Evolutionary conservation across 2,888 invertebrate genomes (phyloP), one percentile per base, ranked within the genome.

Genomic region (Odontocolon sp.): DNA sequence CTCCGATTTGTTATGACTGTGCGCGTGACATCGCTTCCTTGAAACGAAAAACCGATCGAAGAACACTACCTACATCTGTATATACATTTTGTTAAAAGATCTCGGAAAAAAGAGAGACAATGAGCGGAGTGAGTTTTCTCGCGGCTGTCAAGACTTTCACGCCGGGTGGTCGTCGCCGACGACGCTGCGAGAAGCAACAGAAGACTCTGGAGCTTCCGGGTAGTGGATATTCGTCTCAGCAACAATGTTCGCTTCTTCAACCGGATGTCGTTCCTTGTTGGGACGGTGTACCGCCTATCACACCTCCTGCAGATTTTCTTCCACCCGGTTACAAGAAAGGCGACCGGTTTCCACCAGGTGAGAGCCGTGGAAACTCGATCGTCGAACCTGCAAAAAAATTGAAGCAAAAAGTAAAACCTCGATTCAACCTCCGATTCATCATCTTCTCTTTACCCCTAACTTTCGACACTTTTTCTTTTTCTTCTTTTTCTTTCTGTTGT

Each of bases 241-340:
- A 73, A 11, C 70, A 79, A 23, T 84, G 83, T 76, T 79, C 82
- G 86, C 59, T 89, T 77, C 86, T 89, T 79, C 92, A 91, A 76
- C 92, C 92, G 56, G 92, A 93, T 83, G 92, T 92, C 59, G 92
- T 93, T 66, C 92, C 93, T 33, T 91, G 90, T 80, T 93, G 93
- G 92, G 93, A 93, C 82, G 88, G 91, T 3, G 93, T 92, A 78
- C 92, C 93, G 26, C 94, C 94, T 26, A 94, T 94, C 80, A 94
- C 94, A 28, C 94, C 94, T 23, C 94, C 94, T 11, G 94, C 94
- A 5, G 94, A 94, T 69, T 94, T 94, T 85, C 90, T 93, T 61
- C 93, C 93, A 2, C 92, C 93, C 21, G 93, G 93, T 42, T 93
- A 93, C 84, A 92, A 92, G 82, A 90, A 90, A 80, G 88, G 87